Conservation (phyloP, 2,113 vertebrate genomes). For the Mola mola region DNA sequence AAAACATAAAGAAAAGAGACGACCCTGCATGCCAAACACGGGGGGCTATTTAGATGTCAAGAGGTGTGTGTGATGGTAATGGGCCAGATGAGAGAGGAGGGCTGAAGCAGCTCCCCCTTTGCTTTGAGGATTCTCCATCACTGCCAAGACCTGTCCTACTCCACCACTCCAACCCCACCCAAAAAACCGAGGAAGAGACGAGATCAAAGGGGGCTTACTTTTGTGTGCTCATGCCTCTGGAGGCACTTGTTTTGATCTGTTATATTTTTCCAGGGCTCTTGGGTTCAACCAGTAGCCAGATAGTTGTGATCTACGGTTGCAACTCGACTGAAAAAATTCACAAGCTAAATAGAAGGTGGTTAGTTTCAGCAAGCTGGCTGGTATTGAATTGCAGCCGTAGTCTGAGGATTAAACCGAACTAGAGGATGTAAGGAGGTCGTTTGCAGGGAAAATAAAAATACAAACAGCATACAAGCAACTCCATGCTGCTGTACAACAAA, state of each 20-base stretch:
- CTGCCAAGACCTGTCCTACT: constrained; percentile 55
- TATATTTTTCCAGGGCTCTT: neutral
- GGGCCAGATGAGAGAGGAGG: constrained; percentile 74
- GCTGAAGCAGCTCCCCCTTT: constrained; percentile 55
- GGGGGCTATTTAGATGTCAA: constrained; percentile 76
- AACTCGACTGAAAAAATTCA: neutral
- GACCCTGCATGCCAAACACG: constrained; percentile 54
- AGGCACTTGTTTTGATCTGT: constrained; percentile 27
- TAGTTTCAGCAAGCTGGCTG: neutral
- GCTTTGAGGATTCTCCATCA: constrained; percentile 70
- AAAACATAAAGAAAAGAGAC: constrained; percentile 12
- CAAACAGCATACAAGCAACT: neutral
- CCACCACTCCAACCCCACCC: constrained; percentile 29
- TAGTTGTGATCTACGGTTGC: neutral
- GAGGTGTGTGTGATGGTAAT: constrained; percentile 76
- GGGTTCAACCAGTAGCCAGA: constrained; percentile 10
- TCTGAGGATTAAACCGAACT: neutral
- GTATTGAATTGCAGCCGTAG: neutral
- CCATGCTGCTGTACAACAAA: neutral
- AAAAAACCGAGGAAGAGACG: constrained; percentile 20
- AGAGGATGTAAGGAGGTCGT: too few species aligned
- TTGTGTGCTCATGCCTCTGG: constrained; percentile 38
- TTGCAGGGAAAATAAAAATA: too few species aligned
- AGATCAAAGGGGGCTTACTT: constrained; percentile 57
- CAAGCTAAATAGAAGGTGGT: neutral